Conservation (phyloP, 2,797 vertebrate genomes). For the Microcaecilia unicolor region DNA sequence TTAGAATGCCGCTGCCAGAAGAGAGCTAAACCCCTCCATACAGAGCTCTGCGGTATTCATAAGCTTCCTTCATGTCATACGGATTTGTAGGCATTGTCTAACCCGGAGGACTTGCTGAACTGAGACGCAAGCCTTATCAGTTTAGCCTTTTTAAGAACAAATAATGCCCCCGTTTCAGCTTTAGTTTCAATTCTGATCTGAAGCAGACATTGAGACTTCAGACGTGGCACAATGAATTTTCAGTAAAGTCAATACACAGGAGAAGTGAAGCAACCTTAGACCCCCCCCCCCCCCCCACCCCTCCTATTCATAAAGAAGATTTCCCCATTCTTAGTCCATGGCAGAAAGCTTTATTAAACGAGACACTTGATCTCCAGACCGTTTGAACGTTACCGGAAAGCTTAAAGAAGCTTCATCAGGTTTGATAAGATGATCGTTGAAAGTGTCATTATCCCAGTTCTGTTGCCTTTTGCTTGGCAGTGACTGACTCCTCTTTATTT, state of each 20-base stretch:
- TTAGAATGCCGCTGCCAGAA: too few species aligned
- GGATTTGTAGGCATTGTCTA: conserved; percentile 10
- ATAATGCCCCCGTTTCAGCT: conserved; percentile 7
- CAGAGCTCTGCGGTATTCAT: too few species aligned
- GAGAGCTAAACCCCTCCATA: too few species aligned
- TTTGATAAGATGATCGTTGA: too few species aligned
- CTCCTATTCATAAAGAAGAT: background rate
- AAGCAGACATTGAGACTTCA: conserved; percentile 3
- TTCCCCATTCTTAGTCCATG: background rate
- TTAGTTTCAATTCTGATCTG: conserved; percentile 14
- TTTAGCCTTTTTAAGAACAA: conserved; percentile 14
- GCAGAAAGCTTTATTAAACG: too few species aligned
- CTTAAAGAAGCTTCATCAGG: too few species aligned
- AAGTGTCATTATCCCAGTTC: too few species aligned
- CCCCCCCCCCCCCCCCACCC: too few species aligned
- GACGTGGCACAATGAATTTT: background rate
- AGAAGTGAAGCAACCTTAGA: background rate
- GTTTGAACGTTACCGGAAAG: too few species aligned
- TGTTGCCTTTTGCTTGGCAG: too few species aligned
- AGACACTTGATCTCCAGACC: too few species aligned
- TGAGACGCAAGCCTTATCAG: conserved; percentile 3
- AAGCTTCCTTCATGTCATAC: conserved; percentile 8
- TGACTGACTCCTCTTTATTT: too few species aligned
- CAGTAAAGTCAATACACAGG: background rate
- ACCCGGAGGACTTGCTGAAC: conserved; percentile 4